A percentile compares a stretch with the other conserved stretches of the same genome.
Evolutionary conservation across 1,140 invertebrate species (phyloP).

Genomic region (Drosophila paulistorum): DNA sequence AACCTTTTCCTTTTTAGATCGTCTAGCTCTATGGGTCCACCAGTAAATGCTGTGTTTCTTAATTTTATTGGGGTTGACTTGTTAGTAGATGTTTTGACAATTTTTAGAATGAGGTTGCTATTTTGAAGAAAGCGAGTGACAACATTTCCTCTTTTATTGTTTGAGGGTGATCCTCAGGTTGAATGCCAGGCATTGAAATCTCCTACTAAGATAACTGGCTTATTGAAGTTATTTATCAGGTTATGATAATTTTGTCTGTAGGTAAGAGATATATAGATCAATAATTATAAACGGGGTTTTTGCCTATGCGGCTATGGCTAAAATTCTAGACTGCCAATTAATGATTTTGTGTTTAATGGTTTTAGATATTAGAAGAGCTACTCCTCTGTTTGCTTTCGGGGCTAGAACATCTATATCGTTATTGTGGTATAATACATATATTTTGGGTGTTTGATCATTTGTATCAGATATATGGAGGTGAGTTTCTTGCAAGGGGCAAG

Average conservation of each 20-base stretch:
- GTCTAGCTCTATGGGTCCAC: too few species aligned
- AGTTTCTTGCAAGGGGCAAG: too few species aligned
- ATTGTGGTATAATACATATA: slow-evolving; percentile 8
- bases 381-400: slow-evolving; percentile 9
- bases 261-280: slow-evolving; percentile 16
- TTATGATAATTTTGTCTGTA: slow-evolving; percentile 1
- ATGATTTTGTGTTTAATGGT: slow-evolving; percentile 17
- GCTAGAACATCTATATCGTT: slow-evolving; percentile 15
- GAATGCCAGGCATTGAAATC: slow-evolving; percentile 25
- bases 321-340: neutral
- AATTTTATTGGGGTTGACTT: too few species aligned
- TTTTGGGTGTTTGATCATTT: neutral
- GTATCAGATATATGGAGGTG: neutral
- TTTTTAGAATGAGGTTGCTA: neutral
- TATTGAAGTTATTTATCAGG: slow-evolving; percentile 7
- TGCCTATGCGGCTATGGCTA: neutral
- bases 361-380: slow-evolving; percentile 5
- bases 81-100: too few species aligned
- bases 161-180: slow-evolving; percentile 21
- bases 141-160: slow-evolving; percentile 1
- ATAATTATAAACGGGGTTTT: slow-evolving; percentile 8
- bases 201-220: slow-evolving; percentile 9
- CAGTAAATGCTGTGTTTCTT: too few species aligned
- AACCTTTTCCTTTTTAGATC: too few species aligned
- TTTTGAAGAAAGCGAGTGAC: neutral